Evolutionary conservation across 2,113 vertebrate species (phyloP).

Genomic region (Cyrtonyx montezumae): DNA sequence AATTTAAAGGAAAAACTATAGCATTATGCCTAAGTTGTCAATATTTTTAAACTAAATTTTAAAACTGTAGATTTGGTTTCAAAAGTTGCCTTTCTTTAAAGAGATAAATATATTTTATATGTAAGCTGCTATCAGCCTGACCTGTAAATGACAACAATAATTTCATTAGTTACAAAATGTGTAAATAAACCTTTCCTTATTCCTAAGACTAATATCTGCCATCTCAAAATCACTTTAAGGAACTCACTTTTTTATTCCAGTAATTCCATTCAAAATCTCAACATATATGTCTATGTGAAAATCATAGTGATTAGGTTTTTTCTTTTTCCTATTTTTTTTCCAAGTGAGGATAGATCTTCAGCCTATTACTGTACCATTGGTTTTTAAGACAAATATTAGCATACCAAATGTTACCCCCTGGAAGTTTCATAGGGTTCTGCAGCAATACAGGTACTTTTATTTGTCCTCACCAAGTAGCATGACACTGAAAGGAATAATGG

Average conservation of each 20-base stretch:
- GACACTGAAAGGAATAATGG: fast-evolving
- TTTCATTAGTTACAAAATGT: constrained; percentile 31
- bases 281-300: neutral
- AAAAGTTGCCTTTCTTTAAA: neutral
- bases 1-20: neutral
- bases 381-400: neutral
- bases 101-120: neutral
- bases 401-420: neutral
- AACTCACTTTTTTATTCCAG: neutral
- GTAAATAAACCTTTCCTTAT: neutral
- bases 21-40: neutral
- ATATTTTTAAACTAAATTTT: neutral
- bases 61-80: neutral
- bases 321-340: neutral
- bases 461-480: neutral
- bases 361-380: neutral
- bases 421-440: neutral
- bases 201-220: neutral
- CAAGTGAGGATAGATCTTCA: neutral
- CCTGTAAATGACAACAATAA: constrained; percentile 54
- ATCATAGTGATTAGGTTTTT: neutral
- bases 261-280: neutral
- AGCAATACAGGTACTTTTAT: neutral
- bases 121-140: constrained; percentile 5
- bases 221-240: neutral